Base-by-base conservation (phyloP, 2,888 invertebrate species). In the Halictus ligatus region DNA sequence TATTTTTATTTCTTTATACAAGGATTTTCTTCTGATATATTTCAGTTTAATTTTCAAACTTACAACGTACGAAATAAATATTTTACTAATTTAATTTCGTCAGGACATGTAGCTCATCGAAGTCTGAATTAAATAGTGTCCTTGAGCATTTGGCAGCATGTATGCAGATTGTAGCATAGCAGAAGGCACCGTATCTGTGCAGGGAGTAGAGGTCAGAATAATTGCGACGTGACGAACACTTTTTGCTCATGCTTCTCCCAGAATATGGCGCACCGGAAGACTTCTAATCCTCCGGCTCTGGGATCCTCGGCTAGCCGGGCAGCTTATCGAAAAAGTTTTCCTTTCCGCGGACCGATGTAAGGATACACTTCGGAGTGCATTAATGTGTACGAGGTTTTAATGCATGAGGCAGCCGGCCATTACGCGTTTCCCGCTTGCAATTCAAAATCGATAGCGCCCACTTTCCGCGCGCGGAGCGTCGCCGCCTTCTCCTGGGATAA, bases 311-410 rank as follows among this genome's bases (percentile, higher is more conserved):
- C 43, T 29, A 72, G 60, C n/a, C 25, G 40, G 54, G 5, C 25
- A n/a, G 48, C 50, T 83, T 75, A 75, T 84, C 60, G 78, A 60
- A 83, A 75, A 83, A 84, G 78, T 84, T 84, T 48, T 15, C 35
- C 71, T 15, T 25, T 21, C 12, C 72, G 25, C 10, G 54, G 54
- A 1, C 21, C 29, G 21, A 29, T 18, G 35, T 18, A 58, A 35
- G 73, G 54, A 21, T 69, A 69, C 48, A 64, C 75, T 54, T 54
- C 18, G n/a, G n/a, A 67, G 29, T 35, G 78, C 78, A 83, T 85
- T 83, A 84, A 84, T 58, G 84, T 35, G 50, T 29, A n/a, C 43
- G 15, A 71, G 75, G 73, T 78, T 79, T 25, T 79, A 58, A 85
- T 85, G 78, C 83, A 85, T 83, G 72, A 83, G 78, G 54, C 72